Base-by-base conservation (phyloP, 1,140 invertebrate genomes). In the Lanistes nyassanus region DNA sequence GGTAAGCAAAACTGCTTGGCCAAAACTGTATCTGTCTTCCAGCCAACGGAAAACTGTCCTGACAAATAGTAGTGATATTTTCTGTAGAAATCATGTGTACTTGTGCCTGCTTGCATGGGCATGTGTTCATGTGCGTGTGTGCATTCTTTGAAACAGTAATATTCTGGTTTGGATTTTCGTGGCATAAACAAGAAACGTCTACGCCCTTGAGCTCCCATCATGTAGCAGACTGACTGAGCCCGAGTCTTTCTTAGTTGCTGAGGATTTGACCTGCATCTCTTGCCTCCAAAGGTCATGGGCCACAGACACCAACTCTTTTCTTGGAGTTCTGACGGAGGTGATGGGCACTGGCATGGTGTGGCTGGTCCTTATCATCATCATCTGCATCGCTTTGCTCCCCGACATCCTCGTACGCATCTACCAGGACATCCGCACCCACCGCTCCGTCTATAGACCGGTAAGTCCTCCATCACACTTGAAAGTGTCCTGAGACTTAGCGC, bases 271-370 rank as follows among this genome's bases (percentile, higher is more conserved):
- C 4, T 60, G 58, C 2, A 1, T 69, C 42, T 70, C 31, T 55
- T 56, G 39, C 53, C 53, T n/a, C 29, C 29, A 92, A 78, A 83
- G 83, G 62, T 36, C 71, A 26, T 74, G 65, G 62, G 77, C 82
- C 21, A 47, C 81, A 0, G 76, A 75, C 23, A 58, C 64, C 6
- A 81, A 83, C 62, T 91, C 93, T 62, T 91, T 94, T 51, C 90
- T 92, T 4, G 91, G 91, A 75, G 92, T 93, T 0, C 93, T 93
- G 78, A 90, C 89, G 0, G 90, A 90, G 19, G 86, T 94, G 13
- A 76, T 94, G 23, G 75, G 83, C 1, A 92, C 92, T 1, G 85
- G 91, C 0, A 82, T 91, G 0, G 92, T 94, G 75, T 93, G 92
- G 92, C 80, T 94, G 13, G 79, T 92, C 6, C 91, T 92, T 2